Evolutionary conservation across 2,888 invertebrate species (phyloP).

Genomic region (Mythimna loreyi): DNA sequence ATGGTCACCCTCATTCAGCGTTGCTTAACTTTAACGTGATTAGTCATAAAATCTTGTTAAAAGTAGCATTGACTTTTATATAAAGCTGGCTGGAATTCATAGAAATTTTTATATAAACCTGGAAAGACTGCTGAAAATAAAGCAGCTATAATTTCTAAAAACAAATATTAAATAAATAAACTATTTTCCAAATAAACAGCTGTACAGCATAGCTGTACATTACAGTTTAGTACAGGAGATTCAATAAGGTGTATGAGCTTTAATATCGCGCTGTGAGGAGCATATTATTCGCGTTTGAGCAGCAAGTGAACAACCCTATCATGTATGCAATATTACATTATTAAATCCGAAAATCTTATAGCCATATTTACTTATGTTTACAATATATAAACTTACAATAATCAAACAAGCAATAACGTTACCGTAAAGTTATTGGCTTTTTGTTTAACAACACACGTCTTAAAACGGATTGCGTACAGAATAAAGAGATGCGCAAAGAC

Average conservation of each 20-base stretch:
- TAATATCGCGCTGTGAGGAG: constrained; percentile 32
- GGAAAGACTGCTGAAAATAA: neutral
- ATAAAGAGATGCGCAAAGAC: too few species aligned
- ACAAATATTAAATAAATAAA: neutral
- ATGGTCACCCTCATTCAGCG: too few species aligned
- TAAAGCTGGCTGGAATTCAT: neutral
- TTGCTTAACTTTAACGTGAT: too few species aligned
- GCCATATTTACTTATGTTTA: constrained; percentile 5
- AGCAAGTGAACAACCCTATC: constrained; percentile 21
- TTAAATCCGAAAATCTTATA: constrained; percentile 16
- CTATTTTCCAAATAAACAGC: constrained; percentile 8
- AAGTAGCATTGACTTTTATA: neutral
- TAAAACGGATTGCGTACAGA: too few species aligned
- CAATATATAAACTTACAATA: neutral
- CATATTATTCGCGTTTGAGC: constrained; percentile 30
- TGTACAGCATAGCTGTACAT: constrained; percentile 9
- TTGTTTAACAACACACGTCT: constrained; percentile 21
- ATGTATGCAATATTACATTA: constrained; percentile 40
- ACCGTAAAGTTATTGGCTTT: neutral
- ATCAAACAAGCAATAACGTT: neutral
- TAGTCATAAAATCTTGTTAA: neutral
- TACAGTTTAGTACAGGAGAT: neutral
- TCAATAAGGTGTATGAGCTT: constrained; percentile 37
- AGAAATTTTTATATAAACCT: too few species aligned
- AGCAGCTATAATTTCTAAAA: neutral